A percentile compares a stretch with the other conserved stretches of the same genome.
phyloP scores from a whole-genome alignment of 2,113 vertebrate genomes.

The Numida meleagris region DNA sequence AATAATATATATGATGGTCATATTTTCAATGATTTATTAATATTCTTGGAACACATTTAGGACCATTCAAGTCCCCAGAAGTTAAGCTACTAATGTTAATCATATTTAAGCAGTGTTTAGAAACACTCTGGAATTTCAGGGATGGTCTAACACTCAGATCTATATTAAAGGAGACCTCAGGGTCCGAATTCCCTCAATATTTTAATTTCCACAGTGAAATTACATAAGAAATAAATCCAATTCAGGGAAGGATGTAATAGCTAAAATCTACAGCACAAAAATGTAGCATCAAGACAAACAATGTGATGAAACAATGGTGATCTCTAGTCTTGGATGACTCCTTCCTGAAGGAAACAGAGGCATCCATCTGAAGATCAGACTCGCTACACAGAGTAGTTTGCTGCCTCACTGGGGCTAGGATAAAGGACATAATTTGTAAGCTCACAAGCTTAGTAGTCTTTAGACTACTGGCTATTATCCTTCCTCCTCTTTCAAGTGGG shows the following conservation, averaged over 20 bases:
- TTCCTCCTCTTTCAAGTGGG: too few species aligned
- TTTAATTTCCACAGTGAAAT: background rate
- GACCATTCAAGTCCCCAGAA: background rate
- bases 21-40: background rate
- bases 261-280: background rate
- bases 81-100: background rate
- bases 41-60: background rate
- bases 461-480: too few species aligned
- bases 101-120: background rate
- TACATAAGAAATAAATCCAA: background rate
- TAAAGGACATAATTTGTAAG: too few species aligned
- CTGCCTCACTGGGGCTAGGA: too few species aligned
- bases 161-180: background rate
- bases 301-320: too few species aligned
- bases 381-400: too few species aligned
- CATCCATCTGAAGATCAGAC: too few species aligned
- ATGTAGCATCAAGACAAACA: too few species aligned
- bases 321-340: too few species aligned
- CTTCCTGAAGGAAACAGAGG: too few species aligned
- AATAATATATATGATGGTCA: too few species aligned
- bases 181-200: background rate
- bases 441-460: too few species aligned
- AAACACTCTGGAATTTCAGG: background rate
- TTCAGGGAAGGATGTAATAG: fast-evolving
- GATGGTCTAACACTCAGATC: background rate